These are phyloP conservation scores for Todiramphus chloris DNA, from an alignment of 2,113 vertebrate species.

Conservation along the genomic window DNA sequence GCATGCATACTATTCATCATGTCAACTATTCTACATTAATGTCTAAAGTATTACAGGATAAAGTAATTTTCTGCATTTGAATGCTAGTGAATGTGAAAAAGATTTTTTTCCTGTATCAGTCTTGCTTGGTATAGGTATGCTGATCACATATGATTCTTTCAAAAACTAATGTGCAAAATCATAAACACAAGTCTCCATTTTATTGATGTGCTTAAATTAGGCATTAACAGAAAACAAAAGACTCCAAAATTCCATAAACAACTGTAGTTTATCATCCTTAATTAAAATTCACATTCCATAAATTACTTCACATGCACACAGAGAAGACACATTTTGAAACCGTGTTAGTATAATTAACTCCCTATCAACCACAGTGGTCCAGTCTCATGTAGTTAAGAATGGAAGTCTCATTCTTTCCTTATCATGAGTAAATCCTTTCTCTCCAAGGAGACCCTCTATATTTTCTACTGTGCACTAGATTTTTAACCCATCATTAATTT, in stretches of 20 bases:
- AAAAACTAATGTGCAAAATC: not conserved
- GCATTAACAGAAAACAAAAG: not conserved
- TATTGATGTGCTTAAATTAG: slow-evolving; percentile 9
- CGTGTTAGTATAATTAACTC: not conserved
- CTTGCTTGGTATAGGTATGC: not conserved
- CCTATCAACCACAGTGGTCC: not conserved
- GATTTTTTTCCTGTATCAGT: not conserved
- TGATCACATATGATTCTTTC: not conserved
- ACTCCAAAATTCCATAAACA: not conserved
- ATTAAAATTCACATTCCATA: not conserved
- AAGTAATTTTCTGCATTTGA: slow-evolving; percentile 4
- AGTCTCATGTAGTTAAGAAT: not conserved
- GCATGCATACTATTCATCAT: not conserved
- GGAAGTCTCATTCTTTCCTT: not conserved
- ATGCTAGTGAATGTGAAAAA: not conserved
- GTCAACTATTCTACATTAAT: not conserved
- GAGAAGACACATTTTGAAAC: not conserved
- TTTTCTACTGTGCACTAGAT: not conserved
- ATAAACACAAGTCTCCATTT: not conserved
- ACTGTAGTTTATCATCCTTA: not conserved
- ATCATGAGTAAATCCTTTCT: not conserved
- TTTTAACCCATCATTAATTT: not conserved
- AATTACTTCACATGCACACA: not conserved
- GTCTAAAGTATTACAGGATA: not conserved
- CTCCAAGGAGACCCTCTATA: not conserved